Evolutionary conservation across 2,888 invertebrate genomes (phyloP), one percentile per base, ranked within the genome.

Genomic region (Trissoscelio sp.): DNA sequence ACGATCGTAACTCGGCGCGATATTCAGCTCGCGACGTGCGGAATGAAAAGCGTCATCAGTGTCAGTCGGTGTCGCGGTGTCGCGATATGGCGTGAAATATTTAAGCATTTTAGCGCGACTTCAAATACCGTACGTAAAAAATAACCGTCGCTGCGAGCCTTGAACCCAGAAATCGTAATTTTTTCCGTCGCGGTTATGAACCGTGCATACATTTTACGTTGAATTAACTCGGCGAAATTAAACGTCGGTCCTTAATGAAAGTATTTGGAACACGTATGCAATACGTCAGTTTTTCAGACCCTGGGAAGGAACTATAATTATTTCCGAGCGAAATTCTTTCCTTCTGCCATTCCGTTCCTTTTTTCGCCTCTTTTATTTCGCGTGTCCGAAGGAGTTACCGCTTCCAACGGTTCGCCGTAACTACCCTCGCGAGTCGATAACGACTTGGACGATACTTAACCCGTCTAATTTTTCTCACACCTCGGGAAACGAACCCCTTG

Each of bases 401-500:
- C 62, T 58, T 67, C 57, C 44, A 74, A 51, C 53, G 31, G 37
- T 28, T 51, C 34, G 60, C 9, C 31, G 58, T 53, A 81, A 82
- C 82, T 81, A 81, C 79, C 78, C 64, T 83, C 75, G 70, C 74
- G 79, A 81, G 83, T 82, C 82, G 84, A 84, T 84, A 84, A 84
- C 81, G 84, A 84, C 84, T 84, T 79, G 77, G 81, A 60, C 77
- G 79, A 84, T 84, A 83, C 81, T 79, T 84, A 79, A 82, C 77
- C 58, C 46, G 77, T 79, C 81, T 84, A 84, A 85, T 84, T 84
- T 82, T 83, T 78, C 67, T 74, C 62, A 66, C 74, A 72, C 82
- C 72, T 79, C 62, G 34, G 18, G 46, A 67, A 53, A 53, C 16
- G 51, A 24, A 24, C n/a, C 16, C 31, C 16, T 53, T 44, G 42